Percentiles rank a stretch among this genome's conserved stretches.
Evolutionary conservation across 2,888 invertebrate genomes (phyloP).

Genomic region (Oscheius sp.): DNA sequence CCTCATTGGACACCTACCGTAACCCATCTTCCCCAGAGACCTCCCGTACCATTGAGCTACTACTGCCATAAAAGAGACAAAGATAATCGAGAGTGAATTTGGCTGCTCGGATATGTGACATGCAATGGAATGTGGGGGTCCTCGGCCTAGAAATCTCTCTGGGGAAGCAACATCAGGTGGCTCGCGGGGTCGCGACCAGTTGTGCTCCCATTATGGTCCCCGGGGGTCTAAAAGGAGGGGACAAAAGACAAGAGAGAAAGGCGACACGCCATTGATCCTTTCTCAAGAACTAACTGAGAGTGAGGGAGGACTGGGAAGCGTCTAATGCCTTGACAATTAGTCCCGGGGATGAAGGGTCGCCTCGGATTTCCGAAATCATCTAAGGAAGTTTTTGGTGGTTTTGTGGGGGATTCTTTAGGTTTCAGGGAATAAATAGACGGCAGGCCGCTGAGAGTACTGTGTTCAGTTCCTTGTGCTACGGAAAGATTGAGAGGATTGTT

Average conservation of each 20-base stretch:
- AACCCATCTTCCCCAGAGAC: not conserved
- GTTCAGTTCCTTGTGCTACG: no score
- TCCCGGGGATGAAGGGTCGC: conserved; percentile 20
- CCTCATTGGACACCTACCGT: not conserved
- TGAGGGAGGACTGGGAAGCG: not conserved
- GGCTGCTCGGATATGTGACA: not conserved
- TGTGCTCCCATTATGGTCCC: conserved; percentile 33
- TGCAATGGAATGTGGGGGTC: conserved; percentile 10
- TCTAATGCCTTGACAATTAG: conserved; percentile 42
- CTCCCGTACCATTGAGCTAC: not conserved
- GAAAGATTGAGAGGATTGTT: no score
- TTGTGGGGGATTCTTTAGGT: no score
- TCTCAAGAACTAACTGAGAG: not conserved
- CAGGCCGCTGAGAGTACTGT: no score
- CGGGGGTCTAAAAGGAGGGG: conserved; percentile 21
- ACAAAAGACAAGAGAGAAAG: conserved; percentile 16
- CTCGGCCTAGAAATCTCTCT: not conserved
- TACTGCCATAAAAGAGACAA: not conserved
- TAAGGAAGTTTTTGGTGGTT: no score
- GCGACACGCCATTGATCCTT: conserved; percentile 36
- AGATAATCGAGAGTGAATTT: conserved; percentile 11
- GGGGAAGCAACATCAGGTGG: conserved; percentile 30
- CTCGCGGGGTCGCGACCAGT: conserved; percentile 23
- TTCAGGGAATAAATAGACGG: no score
- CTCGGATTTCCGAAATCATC: conserved; percentile 28